Base-by-base conservation (phyloP, 92 coral and sea anemone species). In the Anthopleura xanthogrammica region DNA sequence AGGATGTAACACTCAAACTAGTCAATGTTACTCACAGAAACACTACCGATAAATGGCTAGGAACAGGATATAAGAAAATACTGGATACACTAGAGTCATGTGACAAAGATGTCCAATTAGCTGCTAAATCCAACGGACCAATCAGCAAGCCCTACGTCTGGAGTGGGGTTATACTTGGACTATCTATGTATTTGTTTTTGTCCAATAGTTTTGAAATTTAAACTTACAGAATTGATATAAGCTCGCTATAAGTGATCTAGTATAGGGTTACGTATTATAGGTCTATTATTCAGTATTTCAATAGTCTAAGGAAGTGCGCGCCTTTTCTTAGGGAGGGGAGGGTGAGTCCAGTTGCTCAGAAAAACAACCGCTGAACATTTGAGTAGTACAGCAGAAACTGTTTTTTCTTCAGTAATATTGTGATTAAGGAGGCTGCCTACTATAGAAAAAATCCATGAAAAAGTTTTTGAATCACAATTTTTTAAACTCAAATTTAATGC, bases 11-110 rank as follows among this genome's bases (percentile, higher is more conserved):
- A 19, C 54, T 87, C 52, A 85, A 76, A 70, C 68, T 90, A 22
- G 77, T 73, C 24, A 88, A 90, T 24, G 88, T 90, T 23, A 74
- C 71, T 77, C 86, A 87, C 48, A 90, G 78, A 65, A 90, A 87
- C 62, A 75, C 93, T 5, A 87, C 88, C 40, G 80, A 80, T 68
- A 77, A 82, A n/a, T 90, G 93, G 93, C 86, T 90, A 19, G 93
- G 90, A 36, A 72, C 75, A 13, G 24, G 83, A 43, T 90, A 85
- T 75, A 83, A 78, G 50, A 50, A 73, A 5, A 75, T 60, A 41
- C 85, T 90, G 46, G 74, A 84, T 52, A 60, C 93, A 11, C 80
- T 90, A 64, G 62, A 88, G 36, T 66, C 88, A 8, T 87, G 93
- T 81, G 73, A 39, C 7, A 58, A 24, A 43, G 76, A 76, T 41